phyloP scores from a whole-genome alignment of 53 echinoderm and acorn worm genomes.

The Pentamera pediparva region DNA sequence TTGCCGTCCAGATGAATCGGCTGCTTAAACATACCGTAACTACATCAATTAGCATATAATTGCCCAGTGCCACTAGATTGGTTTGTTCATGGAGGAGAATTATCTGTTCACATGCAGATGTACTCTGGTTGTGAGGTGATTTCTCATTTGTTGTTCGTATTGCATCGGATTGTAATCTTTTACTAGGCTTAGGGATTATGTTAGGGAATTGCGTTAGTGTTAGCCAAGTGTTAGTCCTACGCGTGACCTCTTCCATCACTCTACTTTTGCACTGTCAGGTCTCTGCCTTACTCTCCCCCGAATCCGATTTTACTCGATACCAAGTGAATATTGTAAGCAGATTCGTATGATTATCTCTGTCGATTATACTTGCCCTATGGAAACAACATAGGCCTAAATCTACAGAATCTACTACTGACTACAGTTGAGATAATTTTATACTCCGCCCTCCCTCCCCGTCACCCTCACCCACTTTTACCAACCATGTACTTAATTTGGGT shows the following conservation, averaged over 20 bases:
- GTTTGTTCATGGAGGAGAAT: slow-evolving; percentile 13
- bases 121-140: background rate
- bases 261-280: slow-evolving; percentile 1
- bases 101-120: background rate
- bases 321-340: slow-evolving; percentile 15
- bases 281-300: background rate
- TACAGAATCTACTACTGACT: slow-evolving; percentile 6
- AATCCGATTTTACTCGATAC: background rate
- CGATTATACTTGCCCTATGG: slow-evolving; percentile 6
- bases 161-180: background rate
- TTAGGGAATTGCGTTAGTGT: background rate
- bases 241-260: background rate
- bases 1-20: too few relatives aligned
- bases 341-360: background rate
- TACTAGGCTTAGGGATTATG: background rate
- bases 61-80: background rate
- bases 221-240: too few relatives aligned
- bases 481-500: too few relatives aligned
- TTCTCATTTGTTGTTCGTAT: slow-evolving; percentile 1
- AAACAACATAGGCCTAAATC: too few relatives aligned
- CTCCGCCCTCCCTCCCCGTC: background rate
- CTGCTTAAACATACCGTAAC: slow-evolving; percentile 10
- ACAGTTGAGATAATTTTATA: background rate
- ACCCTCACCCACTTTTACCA: background rate
- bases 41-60: background rate